Evolutionary conservation across 2,113 vertebrate species (phyloP).

Genomic region (Oreochromis tanganicae): DNA sequence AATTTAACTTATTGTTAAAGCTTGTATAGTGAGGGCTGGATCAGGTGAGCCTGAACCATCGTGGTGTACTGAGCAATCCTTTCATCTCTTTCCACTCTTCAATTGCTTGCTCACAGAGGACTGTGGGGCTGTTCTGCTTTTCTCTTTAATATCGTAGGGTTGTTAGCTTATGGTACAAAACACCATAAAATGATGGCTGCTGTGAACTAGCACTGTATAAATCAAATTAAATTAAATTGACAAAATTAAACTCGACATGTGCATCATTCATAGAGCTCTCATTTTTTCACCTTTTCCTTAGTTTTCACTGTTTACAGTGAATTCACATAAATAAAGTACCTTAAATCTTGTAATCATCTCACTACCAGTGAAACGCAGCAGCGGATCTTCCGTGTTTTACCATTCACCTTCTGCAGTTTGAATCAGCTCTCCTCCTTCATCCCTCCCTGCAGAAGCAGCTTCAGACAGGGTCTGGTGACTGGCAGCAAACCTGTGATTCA

Average conservation of each 20-base stretch:
- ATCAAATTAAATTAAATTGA: not conserved
- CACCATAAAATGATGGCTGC: fast-evolving
- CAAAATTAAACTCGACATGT: not conserved
- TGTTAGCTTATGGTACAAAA: not conserved
- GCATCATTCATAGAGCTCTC: not conserved
- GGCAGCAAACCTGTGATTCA: constrained; percentile 92
- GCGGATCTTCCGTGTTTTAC: not conserved
- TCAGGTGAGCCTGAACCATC: not conserved
- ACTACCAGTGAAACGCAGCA: not conserved
- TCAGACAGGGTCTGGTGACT: constrained; percentile 88
- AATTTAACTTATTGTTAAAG: not conserved
- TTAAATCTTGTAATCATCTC: not conserved
- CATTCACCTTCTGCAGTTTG: not conserved
- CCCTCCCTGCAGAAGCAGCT: constrained; percentile 76
- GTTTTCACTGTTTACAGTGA: not conserved
- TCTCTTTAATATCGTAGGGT: not conserved
- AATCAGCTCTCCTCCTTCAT: not conserved
- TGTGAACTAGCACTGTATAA: not conserved
- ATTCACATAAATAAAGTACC: not conserved
- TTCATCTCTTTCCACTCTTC: not conserved
- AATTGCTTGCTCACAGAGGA: not conserved
- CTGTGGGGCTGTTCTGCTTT: not conserved
- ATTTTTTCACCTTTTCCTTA: not conserved
- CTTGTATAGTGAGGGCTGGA: not conserved
- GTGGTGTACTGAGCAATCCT: fast-evolving